Evolutionary conservation across 2,888 invertebrate species (phyloP), one percentile per base, ranked within the genome.

Genomic region (Altica lythri): DNA sequence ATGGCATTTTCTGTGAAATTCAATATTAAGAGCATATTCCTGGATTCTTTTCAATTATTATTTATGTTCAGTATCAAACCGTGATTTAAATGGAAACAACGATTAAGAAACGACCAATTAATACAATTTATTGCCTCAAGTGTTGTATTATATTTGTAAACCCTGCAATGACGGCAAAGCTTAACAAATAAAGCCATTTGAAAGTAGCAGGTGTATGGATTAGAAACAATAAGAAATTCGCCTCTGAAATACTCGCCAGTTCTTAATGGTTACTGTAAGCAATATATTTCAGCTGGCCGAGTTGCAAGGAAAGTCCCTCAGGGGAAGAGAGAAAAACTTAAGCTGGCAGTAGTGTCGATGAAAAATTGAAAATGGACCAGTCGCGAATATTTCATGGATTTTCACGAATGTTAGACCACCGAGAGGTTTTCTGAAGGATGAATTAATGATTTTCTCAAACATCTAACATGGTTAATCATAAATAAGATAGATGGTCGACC

Each of bases 151-250:
- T n/a, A 29, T 2, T 10, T 9, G 18, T 9, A 38, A 19, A 38
- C 38, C 38, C 38, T 38, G 38, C 18, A 38, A 12, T n/a, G 35
- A 16, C 35, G 38, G 38, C 19, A 12, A 38, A 38, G 18, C 18
- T 19, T 51, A 57, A 57, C 57, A 54, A 57, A 57, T 57, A 57
- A 57, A 57, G 53, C 54, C 53, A 54, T 57, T 54, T 46, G 51
- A 55, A 51, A 54, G 57, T 54, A 57, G 57, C 57, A 57, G 57
- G 57, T 57, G 57, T 57, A 57, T 57, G 54, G 57, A 57, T 57
- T 57, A 54, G 57, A 54, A 57, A 57, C 54, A 57, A 57, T 57
- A 57, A 54, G 57, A 57, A 47, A 56, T 52, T 57, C 53, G 53
- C 49, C 51, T 47, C 53, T 54, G 57, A 44, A 54, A 54, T 45